Base-by-base conservation (phyloP, 2,113 vertebrate genomes). In the Nothoprocta perdicaria region DNA sequence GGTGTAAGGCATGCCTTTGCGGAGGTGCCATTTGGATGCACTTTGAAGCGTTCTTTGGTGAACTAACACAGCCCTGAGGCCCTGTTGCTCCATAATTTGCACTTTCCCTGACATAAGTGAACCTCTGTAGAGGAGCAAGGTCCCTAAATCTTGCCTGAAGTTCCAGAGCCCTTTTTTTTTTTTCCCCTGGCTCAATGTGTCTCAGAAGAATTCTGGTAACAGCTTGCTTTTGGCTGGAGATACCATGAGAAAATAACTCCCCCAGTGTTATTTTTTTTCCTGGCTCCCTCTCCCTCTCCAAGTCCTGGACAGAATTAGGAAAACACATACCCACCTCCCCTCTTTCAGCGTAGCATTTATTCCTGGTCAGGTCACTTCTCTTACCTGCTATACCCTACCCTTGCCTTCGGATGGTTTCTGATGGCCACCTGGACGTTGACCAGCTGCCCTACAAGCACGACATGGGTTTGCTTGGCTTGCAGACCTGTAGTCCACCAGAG, bases 131-230 rank as follows among this genome's bases (percentile, higher is more conserved):
- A 85, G 55, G 50, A 83, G 10, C 14, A 21, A 45, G 19, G 55
- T 15, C 12, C 50, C 55, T 93, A 78, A 78, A 67, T 86, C 66
- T 95, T 73, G 86, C 62, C 74, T 93, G 57, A 79, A 90, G 88
- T 81, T 69, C 24, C 93, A 91, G 31, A 86, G 57, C 21, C 16
- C 7, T 45, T 29, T 63, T 66, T 77, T 81, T 0, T 40, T 48
- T 48, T 45, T 29, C 57, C 88, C 91, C 89, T 96, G 94, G 87
- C 79, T 96, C 91, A 96, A 62, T 91, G 46, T 2, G 65, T 89
- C 89, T 95, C 89, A 80, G 84, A 96, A 96, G 92, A 94, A 85
- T 96, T 95, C 95, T 96, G 95, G 94, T 96, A 95, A 95, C 85
- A 87, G 87, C 92, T 93, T 92, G 79, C 62, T 91, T 96, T 96